These are phyloP conservation scores for Numenius phaeopus DNA, from an alignment of 2,797 vertebrate genomes.

Conservation along the genomic window DNA sequence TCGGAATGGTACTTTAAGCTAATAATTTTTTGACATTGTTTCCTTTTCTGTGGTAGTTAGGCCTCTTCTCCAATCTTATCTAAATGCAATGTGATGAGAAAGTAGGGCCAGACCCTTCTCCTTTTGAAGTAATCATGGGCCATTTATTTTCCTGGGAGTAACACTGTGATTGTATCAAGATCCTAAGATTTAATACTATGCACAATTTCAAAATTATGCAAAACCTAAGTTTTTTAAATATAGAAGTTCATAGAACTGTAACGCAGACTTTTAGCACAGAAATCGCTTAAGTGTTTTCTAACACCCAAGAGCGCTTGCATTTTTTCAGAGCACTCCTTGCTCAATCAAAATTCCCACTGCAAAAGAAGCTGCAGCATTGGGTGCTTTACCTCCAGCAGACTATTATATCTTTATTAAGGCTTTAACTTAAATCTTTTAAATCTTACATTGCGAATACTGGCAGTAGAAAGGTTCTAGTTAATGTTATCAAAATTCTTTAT, in stretches of 20 bases:
- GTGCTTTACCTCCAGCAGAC: background rate
- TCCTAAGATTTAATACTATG: background rate
- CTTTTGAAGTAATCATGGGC: background rate
- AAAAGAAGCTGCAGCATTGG: background rate
- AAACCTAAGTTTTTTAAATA: background rate
- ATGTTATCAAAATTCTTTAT: background rate
- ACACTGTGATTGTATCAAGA: background rate
- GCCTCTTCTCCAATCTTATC: background rate
- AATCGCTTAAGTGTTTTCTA: background rate
- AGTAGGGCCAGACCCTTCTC: background rate
- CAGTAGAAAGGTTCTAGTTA: background rate
- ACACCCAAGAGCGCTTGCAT: background rate
- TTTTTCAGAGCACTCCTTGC: background rate
- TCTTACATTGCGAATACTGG: background rate
- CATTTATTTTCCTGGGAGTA: background rate
- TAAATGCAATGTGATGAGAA: background rate
- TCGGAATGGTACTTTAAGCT: background rate
- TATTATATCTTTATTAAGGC: background rate
- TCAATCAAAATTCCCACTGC: background rate
- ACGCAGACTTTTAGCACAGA: background rate
- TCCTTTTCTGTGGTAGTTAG: background rate
- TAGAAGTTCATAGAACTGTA: background rate
- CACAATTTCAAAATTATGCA: background rate
- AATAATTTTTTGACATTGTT: background rate
- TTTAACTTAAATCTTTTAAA: background rate